Base-by-base conservation (phyloP, 1,140 invertebrate species). In the Drosophila cardini region DNA sequence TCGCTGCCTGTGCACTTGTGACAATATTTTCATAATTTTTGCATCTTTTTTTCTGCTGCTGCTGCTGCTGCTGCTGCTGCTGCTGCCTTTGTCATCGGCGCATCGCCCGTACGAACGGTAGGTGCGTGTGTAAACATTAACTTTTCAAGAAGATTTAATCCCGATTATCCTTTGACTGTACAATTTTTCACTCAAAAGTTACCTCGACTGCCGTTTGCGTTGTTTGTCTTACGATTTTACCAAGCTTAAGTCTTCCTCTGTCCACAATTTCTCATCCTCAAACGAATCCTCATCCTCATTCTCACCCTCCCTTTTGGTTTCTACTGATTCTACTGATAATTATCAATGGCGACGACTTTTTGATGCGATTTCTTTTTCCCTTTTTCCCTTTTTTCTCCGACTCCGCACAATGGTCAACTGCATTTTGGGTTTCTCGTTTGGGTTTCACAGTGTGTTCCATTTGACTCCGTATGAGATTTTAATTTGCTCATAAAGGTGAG, bases 1-100 rank as follows among this genome's bases (percentile, higher is more conserved):
- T 53, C 11, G 63, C 73, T 72, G 71, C 57, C 78, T 76, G 68
- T 78, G 84, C 84, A 89, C 84, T 89, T 89, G 84, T 89, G 84
- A 89, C 84, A 89, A 89, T 89, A 89, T 89, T 89, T 89, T 89
- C 84, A 89, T 89, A 89, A 89, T 89, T 89, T 89, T 89, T 89
- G 84, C 84, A 89, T 89, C 64, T 84, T 89, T 89, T 76, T 82
- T 86, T 73, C 55, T 42, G 34, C 36, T 53, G 4, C 45, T 67
- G 16, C 11, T 55, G 26, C 6, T 42, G 16, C 26, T 74, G 43
- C 58, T 42, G 18, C 18, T 68, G 43, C 32, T 45, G 64, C 58
- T 43, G 15, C 57, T 65, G 68, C 58, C 56, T 45, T 58, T 45
- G 60, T 57, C 73, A 76, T 72, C 69, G 73, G 60, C 72, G 68